Base-by-base conservation (phyloP, 2,888 invertebrate species). In the Dasypogon diadema region DNA sequence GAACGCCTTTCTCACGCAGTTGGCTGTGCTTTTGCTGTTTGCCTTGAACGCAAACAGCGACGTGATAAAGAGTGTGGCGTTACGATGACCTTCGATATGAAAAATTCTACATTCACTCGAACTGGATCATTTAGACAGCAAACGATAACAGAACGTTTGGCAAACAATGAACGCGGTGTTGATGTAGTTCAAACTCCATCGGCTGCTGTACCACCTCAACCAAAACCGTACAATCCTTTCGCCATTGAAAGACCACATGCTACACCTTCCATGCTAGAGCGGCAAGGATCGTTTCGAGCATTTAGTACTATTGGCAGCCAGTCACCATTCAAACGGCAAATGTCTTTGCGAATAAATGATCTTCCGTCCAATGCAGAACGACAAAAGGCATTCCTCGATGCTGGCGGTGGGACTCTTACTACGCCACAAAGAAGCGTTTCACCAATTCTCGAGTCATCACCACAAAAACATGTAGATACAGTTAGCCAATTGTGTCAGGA, bases 1-100 rank as follows among this genome's bases (percentile, higher is more conserved):
- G 99, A 99, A 88, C 90, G 99, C 56, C 88, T 99, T 79, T 98
- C 98, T 81, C 99, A 99, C 87, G 99, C 99, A 1, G 99, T 99
- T 26, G 99, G 99, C 48, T 99, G 99, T 88, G 99, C 99, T 63
- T 99, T 99, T 88, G 97, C 98, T 74, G 97, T 98, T 1, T 99
- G 99, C 83, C 88, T 99, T 80, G 99, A 99, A 85, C 91, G 97
- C 82, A 99, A 99, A 87, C 98, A 99, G 87, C 94, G 96, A 79
- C 90, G 99, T 78, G 99, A 99, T 86, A 98, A 97, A 85, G 98
- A 99, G 86, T 96, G 95, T 84, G 93, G 94, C 8, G 96, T 96
- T 10, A 95, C 95, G 51, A 96, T 96, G 95, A 94, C 93, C 82
- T 96, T 95, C 83, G 96, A 96, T 84, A 90, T 93, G 56, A 93